A percentile compares a stretch with the other conserved stretches of the same genome.
Conservation (phyloP, 2,113 vertebrate genomes). For the Labeo rohita region DNA sequence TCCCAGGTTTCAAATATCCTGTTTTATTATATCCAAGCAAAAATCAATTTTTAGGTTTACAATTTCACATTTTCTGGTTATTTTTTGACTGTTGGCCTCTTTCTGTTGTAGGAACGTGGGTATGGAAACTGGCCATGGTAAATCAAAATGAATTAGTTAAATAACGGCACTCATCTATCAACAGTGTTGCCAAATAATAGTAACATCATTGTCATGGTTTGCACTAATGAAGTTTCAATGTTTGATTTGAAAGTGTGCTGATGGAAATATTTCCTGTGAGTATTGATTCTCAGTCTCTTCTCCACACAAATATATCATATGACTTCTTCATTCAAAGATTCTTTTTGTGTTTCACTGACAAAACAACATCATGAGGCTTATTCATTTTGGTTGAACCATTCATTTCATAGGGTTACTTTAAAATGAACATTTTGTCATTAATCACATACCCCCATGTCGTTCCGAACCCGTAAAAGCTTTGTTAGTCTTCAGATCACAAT, state of each 20-base stretch:
- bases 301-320: not conserved
- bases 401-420: no score
- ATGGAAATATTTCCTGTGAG: not conserved
- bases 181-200: not conserved
- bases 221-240: not conserved
- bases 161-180: not conserved
- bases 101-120: not conserved
- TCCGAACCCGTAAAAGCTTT: no score
- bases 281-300: not conserved
- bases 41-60: not conserved
- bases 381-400: no score
- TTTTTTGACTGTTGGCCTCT: not conserved
- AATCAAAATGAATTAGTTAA: not conserved
- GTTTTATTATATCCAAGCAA: not conserved
- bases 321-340: not conserved
- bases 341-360: not conserved
- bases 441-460: no score
- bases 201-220: not conserved
- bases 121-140: not conserved
- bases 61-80: not conserved
- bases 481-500: no score
- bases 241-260: not conserved
- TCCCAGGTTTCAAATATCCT: not conserved
- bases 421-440: no score
- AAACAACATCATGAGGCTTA: not conserved